phyloP scores from a whole-genome alignment of 2,113 vertebrate genomes.

The Tenebrosternarchus preto region DNA sequence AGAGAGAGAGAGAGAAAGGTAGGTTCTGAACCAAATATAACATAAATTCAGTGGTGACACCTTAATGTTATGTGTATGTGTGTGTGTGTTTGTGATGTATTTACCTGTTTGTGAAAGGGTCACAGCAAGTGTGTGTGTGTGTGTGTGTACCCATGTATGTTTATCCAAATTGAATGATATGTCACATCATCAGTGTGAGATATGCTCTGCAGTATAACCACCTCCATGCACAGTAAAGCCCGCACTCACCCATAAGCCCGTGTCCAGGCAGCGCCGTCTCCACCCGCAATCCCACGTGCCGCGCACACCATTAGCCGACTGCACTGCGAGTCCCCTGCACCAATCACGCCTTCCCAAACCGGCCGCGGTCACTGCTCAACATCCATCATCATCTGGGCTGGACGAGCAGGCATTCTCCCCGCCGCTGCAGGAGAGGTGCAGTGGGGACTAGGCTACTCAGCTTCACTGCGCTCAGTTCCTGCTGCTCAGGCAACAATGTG shows the following conservation, averaged over 20 bases:
- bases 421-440: constrained; percentile 23
- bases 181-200: constrained; percentile 30
- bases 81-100: no score
- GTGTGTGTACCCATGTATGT: neutral
- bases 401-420: constrained; percentile 10
- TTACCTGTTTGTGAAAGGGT: neutral
- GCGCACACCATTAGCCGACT: constrained; percentile 37
- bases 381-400: constrained; percentile 46
- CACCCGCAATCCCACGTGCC: neutral
- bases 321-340: constrained; percentile 18
- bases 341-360: constrained; percentile 19
- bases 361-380: constrained; percentile 7
- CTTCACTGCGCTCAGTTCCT: constrained; percentile 1
- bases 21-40: neutral
- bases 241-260: constrained; percentile 37
- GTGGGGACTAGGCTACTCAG: neutral
- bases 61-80: no score
- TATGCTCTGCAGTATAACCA: constrained; percentile 38
- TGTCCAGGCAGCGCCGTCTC: neutral
- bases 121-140: constrained; percentile 12
- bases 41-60: neutral
- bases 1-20: neutral
- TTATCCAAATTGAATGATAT: constrained; percentile 11
- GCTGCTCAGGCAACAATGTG: constrained; percentile 28
- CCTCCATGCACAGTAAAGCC: constrained; percentile 16